phyloP scores from a whole-genome alignment of 2,113 vertebrate species.

The Tylochromis polylepis region DNA sequence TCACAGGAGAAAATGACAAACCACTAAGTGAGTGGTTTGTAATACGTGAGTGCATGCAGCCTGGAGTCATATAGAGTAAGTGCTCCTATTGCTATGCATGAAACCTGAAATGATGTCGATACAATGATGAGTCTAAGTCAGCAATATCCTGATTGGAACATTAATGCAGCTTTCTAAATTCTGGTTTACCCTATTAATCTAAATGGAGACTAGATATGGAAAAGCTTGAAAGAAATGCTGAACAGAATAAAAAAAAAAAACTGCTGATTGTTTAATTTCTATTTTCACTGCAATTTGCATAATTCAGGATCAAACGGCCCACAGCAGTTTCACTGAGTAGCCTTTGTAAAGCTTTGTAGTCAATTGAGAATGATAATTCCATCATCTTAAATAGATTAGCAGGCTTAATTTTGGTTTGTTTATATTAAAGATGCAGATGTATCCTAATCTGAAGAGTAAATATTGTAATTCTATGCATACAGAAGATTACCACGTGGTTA shows the following conservation, averaged over 20 bases:
- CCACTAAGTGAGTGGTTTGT: background rate
- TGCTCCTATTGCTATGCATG: constrained; percentile 21
- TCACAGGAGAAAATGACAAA: background rate
- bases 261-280: constrained; percentile 14
- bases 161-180: constrained; percentile 12
- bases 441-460: background rate
- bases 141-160: constrained; percentile 18
- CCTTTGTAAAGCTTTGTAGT: background rate
- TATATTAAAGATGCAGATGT: background rate
- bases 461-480: background rate
- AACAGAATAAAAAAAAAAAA: constrained; percentile 7
- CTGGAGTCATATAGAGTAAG: background rate
- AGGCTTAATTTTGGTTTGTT: background rate
- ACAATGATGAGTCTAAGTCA: constrained; percentile 1
- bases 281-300: constrained; percentile 23
- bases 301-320: constrained; percentile 15
- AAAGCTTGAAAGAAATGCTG: background rate
- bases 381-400: background rate
- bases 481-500: background rate
- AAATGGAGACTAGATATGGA: constrained; percentile 3
- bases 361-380: background rate
- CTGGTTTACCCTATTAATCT: background rate
- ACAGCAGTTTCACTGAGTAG: background rate
- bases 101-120: constrained; percentile 25
- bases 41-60: background rate